Percentiles rank a stretch among this genome's conserved stretches.
Conservation (phyloP, 2,888 invertebrate genomes). For the Eupelmus urozonus region DNA sequence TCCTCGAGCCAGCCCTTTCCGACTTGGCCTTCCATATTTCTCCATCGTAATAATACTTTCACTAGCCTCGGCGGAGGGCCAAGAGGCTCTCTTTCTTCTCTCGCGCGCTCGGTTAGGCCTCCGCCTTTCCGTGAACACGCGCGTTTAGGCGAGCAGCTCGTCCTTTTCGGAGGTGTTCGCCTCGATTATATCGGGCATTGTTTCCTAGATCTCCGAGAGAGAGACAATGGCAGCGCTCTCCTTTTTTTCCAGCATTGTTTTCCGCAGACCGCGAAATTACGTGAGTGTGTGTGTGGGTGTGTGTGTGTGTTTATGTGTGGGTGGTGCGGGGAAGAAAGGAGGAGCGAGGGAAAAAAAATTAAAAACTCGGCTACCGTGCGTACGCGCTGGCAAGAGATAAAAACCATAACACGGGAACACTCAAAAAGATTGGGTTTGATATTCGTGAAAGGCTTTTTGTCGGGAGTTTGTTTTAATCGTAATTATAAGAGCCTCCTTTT, state of each 20-base stretch:
- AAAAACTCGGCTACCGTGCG: neutral
- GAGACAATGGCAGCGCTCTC: constrained; percentile 37
- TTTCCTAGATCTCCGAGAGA: constrained; percentile 39
- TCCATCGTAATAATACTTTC: constrained; percentile 30
- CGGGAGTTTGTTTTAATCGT: constrained; percentile 8
- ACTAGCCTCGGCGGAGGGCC: constrained; percentile 8
- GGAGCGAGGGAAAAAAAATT: neutral
- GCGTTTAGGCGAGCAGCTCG: no score
- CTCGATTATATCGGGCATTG: constrained; percentile 49
- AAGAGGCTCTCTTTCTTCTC: neutral
- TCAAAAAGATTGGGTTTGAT: constrained; percentile 26
- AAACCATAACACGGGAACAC: constrained; percentile 7
- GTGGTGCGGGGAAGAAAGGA: neutral
- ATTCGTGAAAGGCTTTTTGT: constrained; percentile 27
- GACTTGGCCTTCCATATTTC: constrained; percentile 3
- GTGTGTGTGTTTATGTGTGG: neutral
- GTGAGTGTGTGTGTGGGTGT: neutral
- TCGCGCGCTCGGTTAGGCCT: neutral
- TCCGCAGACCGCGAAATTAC: constrained; percentile 25
- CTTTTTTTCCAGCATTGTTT: constrained; percentile 52
- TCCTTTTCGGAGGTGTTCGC: constrained; percentile 41
- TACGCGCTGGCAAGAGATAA: constrained; percentile 16
- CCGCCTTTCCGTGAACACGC: neutral
- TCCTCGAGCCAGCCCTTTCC: neutral
- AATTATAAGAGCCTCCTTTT: constrained; percentile 14